phyloP scores from a whole-genome alignment of 2,113 vertebrate species.

The Lynx canadensis region DNA sequence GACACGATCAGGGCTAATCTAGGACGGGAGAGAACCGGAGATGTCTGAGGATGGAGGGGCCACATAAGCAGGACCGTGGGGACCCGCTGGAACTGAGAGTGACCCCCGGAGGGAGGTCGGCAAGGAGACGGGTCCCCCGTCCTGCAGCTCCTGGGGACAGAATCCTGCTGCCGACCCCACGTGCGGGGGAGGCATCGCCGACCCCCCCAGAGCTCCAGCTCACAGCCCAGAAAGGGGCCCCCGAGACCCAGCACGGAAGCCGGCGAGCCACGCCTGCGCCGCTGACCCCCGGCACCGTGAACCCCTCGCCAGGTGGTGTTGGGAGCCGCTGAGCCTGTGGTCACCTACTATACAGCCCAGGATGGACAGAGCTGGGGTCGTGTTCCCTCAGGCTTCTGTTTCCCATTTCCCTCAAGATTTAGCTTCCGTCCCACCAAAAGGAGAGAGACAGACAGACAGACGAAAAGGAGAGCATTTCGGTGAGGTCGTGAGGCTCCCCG shows the following conservation, averaged over 20 bases:
- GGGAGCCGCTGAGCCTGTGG: fast-evolving
- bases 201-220: background rate
- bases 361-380: fast-evolving
- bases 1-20: fast-evolving
- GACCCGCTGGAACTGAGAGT: background rate
- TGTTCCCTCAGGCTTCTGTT: background rate
- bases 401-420: background rate
- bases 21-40: background rate
- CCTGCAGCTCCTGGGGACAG: background rate
- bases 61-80: background rate
- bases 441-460: background rate
- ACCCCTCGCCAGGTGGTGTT: fast-evolving
- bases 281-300: fast-evolving
- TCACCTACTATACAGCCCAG: fast-evolving
- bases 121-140: background rate
- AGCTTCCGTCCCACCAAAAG: background rate
- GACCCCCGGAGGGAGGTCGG: background rate
- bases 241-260: background rate
- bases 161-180: background rate
- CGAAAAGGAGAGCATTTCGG: background rate
- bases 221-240: fast-evolving
- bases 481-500: fast-evolving
- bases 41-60: no score
- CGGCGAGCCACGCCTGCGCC: fast-evolving
- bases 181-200: background rate